Evolutionary conservation across 2,888 invertebrate genomes (phyloP).

Genomic region (Leptinotarsa tumamoca): DNA sequence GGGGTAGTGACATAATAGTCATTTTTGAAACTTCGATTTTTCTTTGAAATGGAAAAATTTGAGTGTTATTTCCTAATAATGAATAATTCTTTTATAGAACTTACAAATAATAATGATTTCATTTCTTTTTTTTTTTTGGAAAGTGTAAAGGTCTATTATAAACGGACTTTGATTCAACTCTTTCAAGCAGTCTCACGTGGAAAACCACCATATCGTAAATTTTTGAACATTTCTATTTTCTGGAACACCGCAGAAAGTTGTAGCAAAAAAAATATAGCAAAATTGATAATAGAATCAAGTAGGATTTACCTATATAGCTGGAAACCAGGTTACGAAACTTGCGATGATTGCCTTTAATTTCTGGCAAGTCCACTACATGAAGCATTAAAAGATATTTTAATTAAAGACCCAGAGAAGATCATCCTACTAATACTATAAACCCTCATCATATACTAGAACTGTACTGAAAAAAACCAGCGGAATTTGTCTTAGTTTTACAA

Average conservation of each 20-base stretch:
- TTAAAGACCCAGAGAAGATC: slow-evolving; percentile 47
- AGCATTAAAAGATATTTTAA: slow-evolving; percentile 66
- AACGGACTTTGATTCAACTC: too few relatives aligned
- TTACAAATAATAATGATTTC: too few relatives aligned
- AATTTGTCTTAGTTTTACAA: background rate
- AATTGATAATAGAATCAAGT: slow-evolving; percentile 35
- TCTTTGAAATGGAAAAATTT: too few relatives aligned
- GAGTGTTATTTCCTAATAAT: too few relatives aligned
- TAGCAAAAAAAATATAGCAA: slow-evolving; percentile 34
- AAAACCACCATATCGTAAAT: background rate
- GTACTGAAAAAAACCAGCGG: background rate
- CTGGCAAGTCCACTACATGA: slow-evolving; percentile 94
- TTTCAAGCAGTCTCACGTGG: background rate
- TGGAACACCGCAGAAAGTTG: slow-evolving; percentile 2
- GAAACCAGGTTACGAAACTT: slow-evolving; percentile 99
- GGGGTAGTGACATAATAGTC: too few relatives aligned
- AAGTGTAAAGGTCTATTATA: too few relatives aligned
- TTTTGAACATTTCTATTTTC: slow-evolving; percentile 3
- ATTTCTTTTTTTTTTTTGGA: too few relatives aligned
- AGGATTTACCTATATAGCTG: slow-evolving; percentile 95
- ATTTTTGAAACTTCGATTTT: too few relatives aligned
- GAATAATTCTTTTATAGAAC: too few relatives aligned
- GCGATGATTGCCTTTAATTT: slow-evolving; percentile 98
- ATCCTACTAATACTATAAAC: slow-evolving; percentile 44
- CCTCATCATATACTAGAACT: slow-evolving; percentile 20